Evolutionary conservation across 2,797 vertebrate species (phyloP), one percentile per base, ranked within the genome.

Genomic region (Darevskia mixta): DNA sequence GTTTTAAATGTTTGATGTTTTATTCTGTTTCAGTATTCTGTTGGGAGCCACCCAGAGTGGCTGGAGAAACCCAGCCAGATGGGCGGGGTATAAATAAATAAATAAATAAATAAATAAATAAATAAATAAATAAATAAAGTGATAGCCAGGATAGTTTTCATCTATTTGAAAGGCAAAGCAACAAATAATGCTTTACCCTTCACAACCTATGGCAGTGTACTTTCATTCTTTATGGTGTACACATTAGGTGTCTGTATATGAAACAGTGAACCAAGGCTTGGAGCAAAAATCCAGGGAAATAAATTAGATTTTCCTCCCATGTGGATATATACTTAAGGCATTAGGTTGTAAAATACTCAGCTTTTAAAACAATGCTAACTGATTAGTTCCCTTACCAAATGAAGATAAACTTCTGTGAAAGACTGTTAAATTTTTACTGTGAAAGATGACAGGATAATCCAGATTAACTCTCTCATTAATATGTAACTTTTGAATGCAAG

Each of bases 341-440:
- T 45, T 43, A 58, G 35, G 32, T 17, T 35, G 3, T 32, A 77
- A 87, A 73, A 77, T 43, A 72, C 17, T 49, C 18, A 38, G 25
- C 29, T 83, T 88, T 83, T 18, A 8, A 80, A 93, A 90, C 86
- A 0, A 11, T 91, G 49, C 64, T 90, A 18, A 1, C 72, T 90
- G 86, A 92, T 88, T 87, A 75, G 25, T 73, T 92, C 38, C 43
- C 66, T 41, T 71, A 11, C 58, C 18, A 23, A n/a, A 61, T 20
- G 49, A 49, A 69, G 35, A 75, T 43, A 83, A 81, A 82, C 32
- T 18, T 58, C 27, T 76, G 18, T 9, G 45, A 79, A 80, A 58
- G 32, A n/a, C 49, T 7, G 2, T 73, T 10, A 73, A 7, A 2
- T 64, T 64, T 64, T 64, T 64, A 64, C 61, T 64, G 20, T 64